phyloP scores from a whole-genome alignment of 2,888 invertebrate genomes.

The Chrysotoxum bicinctum region DNA sequence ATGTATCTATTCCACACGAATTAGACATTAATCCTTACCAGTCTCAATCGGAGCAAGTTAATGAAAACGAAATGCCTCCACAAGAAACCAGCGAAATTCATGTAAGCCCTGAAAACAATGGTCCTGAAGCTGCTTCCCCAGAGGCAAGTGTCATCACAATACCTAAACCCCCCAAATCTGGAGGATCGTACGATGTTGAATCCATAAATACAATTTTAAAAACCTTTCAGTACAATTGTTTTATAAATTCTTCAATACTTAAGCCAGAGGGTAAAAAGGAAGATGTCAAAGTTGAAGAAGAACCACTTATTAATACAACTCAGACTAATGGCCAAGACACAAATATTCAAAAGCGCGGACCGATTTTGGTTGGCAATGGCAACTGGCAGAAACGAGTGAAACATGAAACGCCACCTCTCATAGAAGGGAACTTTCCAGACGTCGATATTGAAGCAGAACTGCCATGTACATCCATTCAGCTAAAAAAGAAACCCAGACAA shows the following conservation, averaged over 20 bases:
- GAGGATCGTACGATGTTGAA: constrained; percentile 36
- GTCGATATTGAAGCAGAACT: constrained; percentile 60
- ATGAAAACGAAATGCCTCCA: background rate
- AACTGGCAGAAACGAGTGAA: background rate
- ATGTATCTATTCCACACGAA: background rate
- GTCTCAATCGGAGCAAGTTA: background rate
- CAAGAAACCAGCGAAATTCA: background rate
- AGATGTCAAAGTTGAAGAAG: background rate
- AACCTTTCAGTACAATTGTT: constrained; percentile 37
- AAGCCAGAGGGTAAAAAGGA: constrained; percentile 26
- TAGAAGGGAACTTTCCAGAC: constrained; percentile 14
- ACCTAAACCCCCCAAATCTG: constrained; percentile 79
- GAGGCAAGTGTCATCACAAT: background rate
- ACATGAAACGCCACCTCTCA: background rate
- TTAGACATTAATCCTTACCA: background rate
- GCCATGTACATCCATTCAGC: constrained; percentile 52
- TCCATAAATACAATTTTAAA: constrained; percentile 46
- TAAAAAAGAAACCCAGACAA: constrained; percentile 21
- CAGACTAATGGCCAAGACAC: background rate
- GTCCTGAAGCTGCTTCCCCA: background rate
- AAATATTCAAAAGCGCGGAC: background rate
- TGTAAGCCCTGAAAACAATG: background rate
- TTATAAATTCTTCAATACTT: constrained; percentile 43
- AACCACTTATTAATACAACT: background rate
- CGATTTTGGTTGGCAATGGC: background rate